phyloP scores from a whole-genome alignment of 2,888 invertebrate genomes.

The Oxyscelio sp. region DNA sequence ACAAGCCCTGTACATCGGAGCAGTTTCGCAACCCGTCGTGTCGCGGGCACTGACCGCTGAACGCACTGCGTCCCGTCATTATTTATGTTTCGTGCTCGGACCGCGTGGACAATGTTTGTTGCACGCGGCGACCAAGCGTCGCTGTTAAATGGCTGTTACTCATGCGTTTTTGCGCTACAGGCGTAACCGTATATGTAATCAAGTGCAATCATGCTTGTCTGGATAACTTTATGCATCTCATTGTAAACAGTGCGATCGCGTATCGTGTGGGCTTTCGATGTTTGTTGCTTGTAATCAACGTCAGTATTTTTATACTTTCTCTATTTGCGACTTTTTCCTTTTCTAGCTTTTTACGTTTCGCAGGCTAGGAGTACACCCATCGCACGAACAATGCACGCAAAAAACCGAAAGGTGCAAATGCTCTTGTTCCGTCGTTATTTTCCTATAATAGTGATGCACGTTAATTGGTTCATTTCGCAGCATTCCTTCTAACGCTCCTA shows the following conservation, averaged over 20 bases:
- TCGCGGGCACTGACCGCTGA: too few relatives aligned
- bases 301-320: neutral
- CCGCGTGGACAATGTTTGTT: neutral
- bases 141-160: slow-evolving; percentile 7
- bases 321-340: neutral
- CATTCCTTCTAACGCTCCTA: slow-evolving; percentile 72
- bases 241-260: slow-evolving; percentile 64
- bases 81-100: slow-evolving; percentile 10
- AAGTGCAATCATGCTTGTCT: slow-evolving; percentile 82
- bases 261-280: slow-evolving; percentile 38
- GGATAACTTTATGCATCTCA: slow-evolving; percentile 75
- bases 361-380: slow-evolving; percentile 14
- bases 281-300: slow-evolving; percentile 41
- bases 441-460: slow-evolving; percentile 57
- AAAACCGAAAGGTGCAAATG: slow-evolving; percentile 51
- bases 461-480: slow-evolving; percentile 78
- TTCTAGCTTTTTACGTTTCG: neutral
- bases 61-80: too few relatives aligned
- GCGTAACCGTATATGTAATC: slow-evolving; percentile 79
- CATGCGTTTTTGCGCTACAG: slow-evolving; percentile 11
- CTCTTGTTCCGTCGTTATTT: slow-evolving; percentile 54
- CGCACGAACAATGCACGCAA: slow-evolving; percentile 52
- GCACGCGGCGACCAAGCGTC: neutral
- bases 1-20: too few relatives aligned
- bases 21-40: too few relatives aligned